Evolutionary conservation across 2,113 vertebrate genomes (phyloP).

Genomic region (Mohoua ochrocephala): DNA sequence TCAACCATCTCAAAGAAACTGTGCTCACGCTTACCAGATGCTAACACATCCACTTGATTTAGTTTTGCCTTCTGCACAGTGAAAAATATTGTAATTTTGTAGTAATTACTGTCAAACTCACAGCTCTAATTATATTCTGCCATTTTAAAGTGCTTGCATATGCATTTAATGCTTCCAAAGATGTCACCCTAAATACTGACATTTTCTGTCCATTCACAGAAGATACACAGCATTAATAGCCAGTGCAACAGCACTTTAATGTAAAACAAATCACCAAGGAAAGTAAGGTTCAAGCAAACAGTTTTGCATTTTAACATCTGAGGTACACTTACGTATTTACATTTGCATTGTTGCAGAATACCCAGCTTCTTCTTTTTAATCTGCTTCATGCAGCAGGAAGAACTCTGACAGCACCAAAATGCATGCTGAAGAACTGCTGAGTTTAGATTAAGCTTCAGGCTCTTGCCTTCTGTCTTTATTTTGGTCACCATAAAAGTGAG

Average conservation of each 20-base stretch:
- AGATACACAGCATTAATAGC: background rate
- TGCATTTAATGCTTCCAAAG: background rate
- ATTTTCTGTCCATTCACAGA: background rate
- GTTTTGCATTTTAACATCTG: background rate
- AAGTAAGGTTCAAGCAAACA: background rate
- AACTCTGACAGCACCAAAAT: background rate
- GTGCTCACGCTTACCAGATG: background rate
- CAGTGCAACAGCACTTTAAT: background rate
- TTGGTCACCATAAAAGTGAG: background rate
- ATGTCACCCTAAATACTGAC: background rate
- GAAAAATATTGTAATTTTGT: slow-evolving; percentile 38
- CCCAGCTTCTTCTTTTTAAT: background rate
- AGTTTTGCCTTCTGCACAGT: background rate
- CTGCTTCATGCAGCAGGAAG: background rate
- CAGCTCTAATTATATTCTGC: slow-evolving; percentile 7
- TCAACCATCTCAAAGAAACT: background rate
- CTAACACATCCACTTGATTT: background rate
- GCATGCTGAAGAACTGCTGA: background rate
- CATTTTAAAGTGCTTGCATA: background rate
- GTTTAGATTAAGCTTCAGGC: background rate
- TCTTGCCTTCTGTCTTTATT: background rate
- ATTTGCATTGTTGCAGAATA: background rate
- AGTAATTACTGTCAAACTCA: slow-evolving; percentile 39
- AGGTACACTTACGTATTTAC: background rate
- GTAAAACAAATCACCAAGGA: background rate